Percentiles rank a stretch among this genome's conserved stretches.
Evolutionary conservation across 2,113 vertebrate species (phyloP).

Genomic region (Rhombomys opimus): DNA sequence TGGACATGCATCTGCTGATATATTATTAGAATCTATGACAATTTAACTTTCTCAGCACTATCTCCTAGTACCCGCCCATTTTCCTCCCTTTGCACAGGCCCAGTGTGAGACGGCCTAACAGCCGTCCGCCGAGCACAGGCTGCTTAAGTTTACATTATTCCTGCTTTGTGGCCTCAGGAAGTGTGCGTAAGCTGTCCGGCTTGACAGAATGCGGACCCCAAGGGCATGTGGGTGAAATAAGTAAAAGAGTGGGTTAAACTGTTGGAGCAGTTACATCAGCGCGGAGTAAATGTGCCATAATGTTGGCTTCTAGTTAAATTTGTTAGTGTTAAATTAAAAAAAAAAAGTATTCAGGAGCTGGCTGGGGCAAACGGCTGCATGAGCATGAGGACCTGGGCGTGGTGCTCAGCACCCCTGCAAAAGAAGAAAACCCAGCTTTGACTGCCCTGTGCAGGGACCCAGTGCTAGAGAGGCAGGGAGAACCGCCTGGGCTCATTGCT

Average conservation of each 20-base stretch:
- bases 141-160: neutral
- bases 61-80: neutral
- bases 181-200: neutral
- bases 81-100: neutral
- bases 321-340: neutral
- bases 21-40: neutral
- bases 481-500: neutral
- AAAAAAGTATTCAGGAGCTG: neutral
- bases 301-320: neutral
- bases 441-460: no score
- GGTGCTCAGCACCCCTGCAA: neutral
- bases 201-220: neutral
- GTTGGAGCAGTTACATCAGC: neutral
- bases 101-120: neutral
- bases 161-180: neutral
- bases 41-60: neutral
- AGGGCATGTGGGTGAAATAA: neutral
- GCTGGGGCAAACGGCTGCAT: no score
- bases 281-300: neutral
- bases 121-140: neutral
- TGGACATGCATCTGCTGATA: neutral
- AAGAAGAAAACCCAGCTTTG: neutral
- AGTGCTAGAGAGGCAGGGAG: neutral
- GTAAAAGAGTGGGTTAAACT: neutral
- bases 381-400: no score